phyloP scores from a whole-genome alignment of 2,113 vertebrate genomes.

The Amphiprion percula region DNA sequence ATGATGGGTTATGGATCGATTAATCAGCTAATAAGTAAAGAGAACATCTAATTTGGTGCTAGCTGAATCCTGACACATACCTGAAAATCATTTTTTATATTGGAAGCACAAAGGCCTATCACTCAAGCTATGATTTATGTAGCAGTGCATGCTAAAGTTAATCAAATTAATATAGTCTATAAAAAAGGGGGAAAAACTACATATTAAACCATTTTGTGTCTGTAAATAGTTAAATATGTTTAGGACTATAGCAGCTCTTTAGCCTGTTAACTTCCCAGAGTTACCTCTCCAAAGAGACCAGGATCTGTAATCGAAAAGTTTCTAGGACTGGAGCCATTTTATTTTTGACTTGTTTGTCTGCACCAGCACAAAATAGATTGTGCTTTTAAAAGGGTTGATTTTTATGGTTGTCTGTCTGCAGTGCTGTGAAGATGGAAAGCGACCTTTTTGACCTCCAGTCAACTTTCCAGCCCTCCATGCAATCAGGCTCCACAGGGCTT shows the following conservation, averaged over 20 bases:
- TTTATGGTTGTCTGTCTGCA: constrained; percentile 60
- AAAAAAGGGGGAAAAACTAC: no score
- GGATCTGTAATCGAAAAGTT: no score
- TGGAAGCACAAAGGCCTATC: not conserved
- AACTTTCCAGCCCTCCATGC: constrained; percentile 91
- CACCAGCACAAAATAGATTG: no score
- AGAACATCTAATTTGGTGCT: not conserved
- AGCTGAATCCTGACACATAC: not conserved
- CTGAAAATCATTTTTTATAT: not conserved
- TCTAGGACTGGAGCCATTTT: no score
- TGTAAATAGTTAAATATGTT: no score
- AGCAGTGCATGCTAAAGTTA: no score
- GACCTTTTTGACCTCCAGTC: constrained; percentile 97
- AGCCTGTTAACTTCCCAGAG: no score
- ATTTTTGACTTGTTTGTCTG: no score
- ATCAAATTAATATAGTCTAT: no score
- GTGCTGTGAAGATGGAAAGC: constrained; percentile 95
- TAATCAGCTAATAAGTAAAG: not conserved
- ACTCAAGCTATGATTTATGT: not conserved
- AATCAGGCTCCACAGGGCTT: constrained; percentile 86
- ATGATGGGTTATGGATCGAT: not conserved
- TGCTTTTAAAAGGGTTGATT: not conserved
- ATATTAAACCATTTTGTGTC: no score
- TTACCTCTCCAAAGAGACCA: no score
- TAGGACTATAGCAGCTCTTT: no score